These are phyloP conservation scores for Himantopus leucocephalus DNA, from an alignment of 2,113 vertebrate genomes.

Conservation along the genomic window DNA sequence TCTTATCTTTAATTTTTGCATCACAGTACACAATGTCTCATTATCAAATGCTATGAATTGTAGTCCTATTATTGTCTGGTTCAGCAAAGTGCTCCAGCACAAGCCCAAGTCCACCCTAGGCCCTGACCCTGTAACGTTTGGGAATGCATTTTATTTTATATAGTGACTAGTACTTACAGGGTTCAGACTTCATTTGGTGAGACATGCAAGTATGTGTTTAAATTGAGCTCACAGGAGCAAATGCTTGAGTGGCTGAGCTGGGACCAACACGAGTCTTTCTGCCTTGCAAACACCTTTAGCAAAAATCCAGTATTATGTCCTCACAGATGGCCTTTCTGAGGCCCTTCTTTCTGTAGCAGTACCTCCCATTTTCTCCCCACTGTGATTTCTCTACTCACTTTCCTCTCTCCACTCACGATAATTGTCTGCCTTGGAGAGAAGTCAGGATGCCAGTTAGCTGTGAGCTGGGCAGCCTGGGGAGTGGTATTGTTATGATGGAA, in stretches of 20 bases:
- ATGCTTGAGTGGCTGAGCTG: neutral
- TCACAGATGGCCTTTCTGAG: neutral
- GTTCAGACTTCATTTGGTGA: neutral
- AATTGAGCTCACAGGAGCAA: neutral
- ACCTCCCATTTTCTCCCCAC: neutral
- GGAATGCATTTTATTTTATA: neutral
- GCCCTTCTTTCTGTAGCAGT: neutral
- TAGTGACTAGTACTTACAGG: neutral
- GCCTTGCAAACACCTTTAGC: neutral
- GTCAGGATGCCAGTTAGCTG: neutral
- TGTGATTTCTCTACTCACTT: neutral
- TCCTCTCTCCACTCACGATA: neutral
- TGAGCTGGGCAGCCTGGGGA: neutral
- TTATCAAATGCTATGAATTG: neutral
- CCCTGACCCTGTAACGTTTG: neutral
- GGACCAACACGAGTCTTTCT: neutral
- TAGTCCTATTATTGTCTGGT: neutral
- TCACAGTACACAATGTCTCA: neutral
- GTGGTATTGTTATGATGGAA: neutral
- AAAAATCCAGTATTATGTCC: neutral
- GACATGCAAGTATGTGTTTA: neutral
- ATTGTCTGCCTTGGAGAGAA: neutral
- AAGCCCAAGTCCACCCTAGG: neutral
- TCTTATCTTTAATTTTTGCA: constrained; percentile 22
- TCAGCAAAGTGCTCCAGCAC: neutral